phyloP scores from a whole-genome alignment of 2,113 vertebrate genomes.

The Oreocharis arfaki region DNA sequence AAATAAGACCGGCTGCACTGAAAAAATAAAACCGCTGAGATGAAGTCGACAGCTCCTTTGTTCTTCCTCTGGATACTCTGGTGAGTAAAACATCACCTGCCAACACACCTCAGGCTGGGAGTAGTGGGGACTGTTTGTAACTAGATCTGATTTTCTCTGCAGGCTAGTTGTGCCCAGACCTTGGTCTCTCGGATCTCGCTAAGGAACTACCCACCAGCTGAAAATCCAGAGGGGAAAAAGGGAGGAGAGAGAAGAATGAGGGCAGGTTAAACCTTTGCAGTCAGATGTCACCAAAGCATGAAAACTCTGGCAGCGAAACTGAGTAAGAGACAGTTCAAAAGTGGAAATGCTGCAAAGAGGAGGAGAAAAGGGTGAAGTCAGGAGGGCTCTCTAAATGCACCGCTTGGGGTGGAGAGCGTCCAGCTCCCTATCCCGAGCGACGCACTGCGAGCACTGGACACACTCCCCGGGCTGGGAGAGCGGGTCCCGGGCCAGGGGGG shows the following conservation, averaged over 20 bases:
- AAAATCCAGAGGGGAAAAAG: neutral
- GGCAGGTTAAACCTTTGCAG: neutral
- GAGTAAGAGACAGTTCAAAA: neutral
- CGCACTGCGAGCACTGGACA: fast-evolving
- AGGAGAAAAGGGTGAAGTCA: neutral
- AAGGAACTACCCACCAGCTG: neutral
- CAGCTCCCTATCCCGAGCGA: neutral
- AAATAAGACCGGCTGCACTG: neutral
- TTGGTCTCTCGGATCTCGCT: neutral
- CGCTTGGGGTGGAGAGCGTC: neutral
- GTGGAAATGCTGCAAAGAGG: neutral
- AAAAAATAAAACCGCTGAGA: neutral
- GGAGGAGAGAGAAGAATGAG: neutral
- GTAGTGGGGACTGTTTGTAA: neutral
- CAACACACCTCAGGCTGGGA: neutral
- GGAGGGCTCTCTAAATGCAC: neutral
- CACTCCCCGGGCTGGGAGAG: neutral
- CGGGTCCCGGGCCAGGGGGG: neutral
- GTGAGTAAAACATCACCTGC: neutral
- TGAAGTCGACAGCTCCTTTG: neutral
- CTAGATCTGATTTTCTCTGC: neutral
- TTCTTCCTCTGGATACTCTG: neutral
- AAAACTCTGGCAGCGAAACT: neutral
- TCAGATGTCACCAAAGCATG: neutral
- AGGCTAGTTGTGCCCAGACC: neutral